phyloP scores from a whole-genome alignment of 2,113 vertebrate genomes.

The Pangasianodon hypophthalmus region DNA sequence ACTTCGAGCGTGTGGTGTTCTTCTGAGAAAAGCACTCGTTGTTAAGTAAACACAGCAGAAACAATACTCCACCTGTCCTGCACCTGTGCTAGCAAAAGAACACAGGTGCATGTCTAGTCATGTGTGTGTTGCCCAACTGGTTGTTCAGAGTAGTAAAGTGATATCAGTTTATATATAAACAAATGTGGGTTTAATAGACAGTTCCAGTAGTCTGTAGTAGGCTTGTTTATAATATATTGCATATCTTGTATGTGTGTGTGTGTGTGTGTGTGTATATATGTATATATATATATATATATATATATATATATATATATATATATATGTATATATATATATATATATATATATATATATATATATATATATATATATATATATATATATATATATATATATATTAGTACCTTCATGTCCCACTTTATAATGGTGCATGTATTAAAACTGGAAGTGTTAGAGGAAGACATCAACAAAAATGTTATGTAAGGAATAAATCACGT shows the following conservation, averaged over 20 bases:
- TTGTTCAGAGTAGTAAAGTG: not conserved
- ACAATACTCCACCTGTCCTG: slow-evolving; percentile 24
- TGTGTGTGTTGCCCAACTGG: not conserved
- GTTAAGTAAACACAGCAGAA: slow-evolving; percentile 28
- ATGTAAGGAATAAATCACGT: not conserved
- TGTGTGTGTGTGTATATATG: too few species aligned
- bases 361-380: too few species aligned
- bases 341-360: too few species aligned
- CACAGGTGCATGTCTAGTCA: slow-evolving; percentile 26
- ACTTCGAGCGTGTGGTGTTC: not conserved
- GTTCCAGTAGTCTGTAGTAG: not conserved
- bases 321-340: too few species aligned
- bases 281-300: too few species aligned
- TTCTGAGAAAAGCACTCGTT: slow-evolving; percentile 17
- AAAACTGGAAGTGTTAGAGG: not conserved
- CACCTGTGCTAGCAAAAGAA: slow-evolving; percentile 38
- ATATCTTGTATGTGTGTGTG: too few species aligned
- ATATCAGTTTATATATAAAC: slow-evolving; percentile 1
- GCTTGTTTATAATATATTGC: not conserved
- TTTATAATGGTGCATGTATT: not conserved
- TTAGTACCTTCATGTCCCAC: not conserved
- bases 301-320: too few species aligned
- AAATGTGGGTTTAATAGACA: not conserved
- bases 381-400: too few species aligned
- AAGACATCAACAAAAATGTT: not conserved